Percentiles rank a stretch among this genome's conserved stretches.
phyloP scores from a whole-genome alignment of 2,113 vertebrate genomes.

The Chinchilla lanigera region DNA sequence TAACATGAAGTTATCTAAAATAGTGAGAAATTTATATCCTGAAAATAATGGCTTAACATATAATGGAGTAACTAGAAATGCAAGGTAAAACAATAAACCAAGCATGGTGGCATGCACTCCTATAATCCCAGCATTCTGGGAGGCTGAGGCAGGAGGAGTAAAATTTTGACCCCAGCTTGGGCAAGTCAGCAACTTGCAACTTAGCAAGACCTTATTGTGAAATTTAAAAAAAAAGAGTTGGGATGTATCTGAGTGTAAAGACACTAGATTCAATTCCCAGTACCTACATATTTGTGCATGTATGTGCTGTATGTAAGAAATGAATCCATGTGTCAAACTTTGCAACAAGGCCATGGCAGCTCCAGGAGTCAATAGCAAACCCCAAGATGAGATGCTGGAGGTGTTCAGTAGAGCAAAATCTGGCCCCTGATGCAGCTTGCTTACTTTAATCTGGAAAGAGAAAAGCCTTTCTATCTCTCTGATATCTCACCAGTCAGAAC shows the following conservation, averaged over 20 bases:
- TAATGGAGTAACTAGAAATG: neutral
- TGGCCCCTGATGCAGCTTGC: no score
- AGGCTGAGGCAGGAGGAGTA: neutral
- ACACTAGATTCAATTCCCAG: neutral
- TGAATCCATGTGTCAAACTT: neutral
- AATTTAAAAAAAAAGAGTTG: neutral
- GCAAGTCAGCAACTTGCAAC: neutral
- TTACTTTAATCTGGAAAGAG: neutral
- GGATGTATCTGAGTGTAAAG: neutral
- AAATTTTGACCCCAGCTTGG: neutral
- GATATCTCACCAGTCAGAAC: neutral
- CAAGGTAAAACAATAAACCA: neutral
- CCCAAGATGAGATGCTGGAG: neutral
- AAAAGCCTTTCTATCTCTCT: neutral
- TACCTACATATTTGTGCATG: neutral
- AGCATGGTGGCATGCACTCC: neutral
- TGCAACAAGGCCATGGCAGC: no score
- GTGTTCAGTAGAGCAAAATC: neutral
- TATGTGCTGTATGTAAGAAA: fast-evolving
- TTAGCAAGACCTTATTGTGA: neutral
- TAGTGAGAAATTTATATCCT: neutral
- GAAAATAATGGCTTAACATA: neutral
- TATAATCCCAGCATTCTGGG: neutral
- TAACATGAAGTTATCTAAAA: neutral
- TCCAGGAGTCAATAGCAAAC: neutral